phyloP scores from a whole-genome alignment of 2,888 invertebrate genomes.

The Danaus chrysippus region DNA sequence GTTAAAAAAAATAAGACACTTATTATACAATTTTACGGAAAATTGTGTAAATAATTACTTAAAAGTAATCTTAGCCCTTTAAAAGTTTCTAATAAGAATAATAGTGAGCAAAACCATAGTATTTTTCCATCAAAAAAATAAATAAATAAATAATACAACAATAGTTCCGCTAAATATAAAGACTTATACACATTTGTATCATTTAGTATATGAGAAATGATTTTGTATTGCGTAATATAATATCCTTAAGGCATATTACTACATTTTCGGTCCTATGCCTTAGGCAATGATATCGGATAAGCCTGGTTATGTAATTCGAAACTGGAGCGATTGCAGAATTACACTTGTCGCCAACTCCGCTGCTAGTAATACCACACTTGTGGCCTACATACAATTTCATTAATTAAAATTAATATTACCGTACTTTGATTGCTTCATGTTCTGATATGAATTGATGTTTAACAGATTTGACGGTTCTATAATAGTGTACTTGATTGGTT shows the following conservation, averaged over 20 bases:
- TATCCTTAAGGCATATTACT: slow-evolving; percentile 24
- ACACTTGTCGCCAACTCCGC: slow-evolving; percentile 30
- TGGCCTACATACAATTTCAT: slow-evolving; percentile 5
- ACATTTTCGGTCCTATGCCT: slow-evolving; percentile 32
- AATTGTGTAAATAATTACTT: too few relatives aligned
- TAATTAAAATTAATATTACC: slow-evolving; percentile 3
- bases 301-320: slow-evolving; percentile 55
- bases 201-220: not conserved
- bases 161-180: too few relatives aligned
- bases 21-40: too few relatives aligned
- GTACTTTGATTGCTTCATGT: not conserved
- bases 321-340: slow-evolving; percentile 56
- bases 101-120: too few relatives aligned
- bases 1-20: too few relatives aligned
- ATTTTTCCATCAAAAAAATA: too few relatives aligned
- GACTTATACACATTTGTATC: not conserved
- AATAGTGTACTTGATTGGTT: too few relatives aligned
- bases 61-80: too few relatives aligned
- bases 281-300: slow-evolving; percentile 51
- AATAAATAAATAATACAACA: too few relatives aligned
- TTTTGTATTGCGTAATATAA: slow-evolving; percentile 13
- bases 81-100: too few relatives aligned
- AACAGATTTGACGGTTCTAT: too few relatives aligned
- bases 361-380: slow-evolving; percentile 9
- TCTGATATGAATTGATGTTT: not conserved